These are phyloP conservation scores for Calameuta idolon DNA, from an alignment of 2,888 invertebrate species.

Conservation along the genomic window DNA sequence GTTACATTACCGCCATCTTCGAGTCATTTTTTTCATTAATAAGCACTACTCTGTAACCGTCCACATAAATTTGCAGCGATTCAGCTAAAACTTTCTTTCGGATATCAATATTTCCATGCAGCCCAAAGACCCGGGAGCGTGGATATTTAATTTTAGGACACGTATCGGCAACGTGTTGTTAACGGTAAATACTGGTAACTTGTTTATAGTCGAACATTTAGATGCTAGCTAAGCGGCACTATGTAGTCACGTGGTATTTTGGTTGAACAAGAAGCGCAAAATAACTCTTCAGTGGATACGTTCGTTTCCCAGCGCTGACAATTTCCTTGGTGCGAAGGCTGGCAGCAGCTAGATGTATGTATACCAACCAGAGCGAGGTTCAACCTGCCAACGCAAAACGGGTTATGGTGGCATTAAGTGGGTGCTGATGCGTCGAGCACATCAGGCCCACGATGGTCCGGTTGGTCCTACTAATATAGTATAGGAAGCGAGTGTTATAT, in stretches of 20 bases:
- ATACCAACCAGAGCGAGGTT: neutral
- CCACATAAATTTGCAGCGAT: neutral
- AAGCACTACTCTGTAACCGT: neutral
- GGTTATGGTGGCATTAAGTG: neutral
- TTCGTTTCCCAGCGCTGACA: neutral
- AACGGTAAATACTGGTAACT: conserved; percentile 8
- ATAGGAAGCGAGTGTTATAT: neutral
- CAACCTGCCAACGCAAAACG: neutral
- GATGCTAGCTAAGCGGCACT: conserved; percentile 1
- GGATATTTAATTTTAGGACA: conserved; percentile 8
- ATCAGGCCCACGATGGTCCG: neutral
- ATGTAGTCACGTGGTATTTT: neutral
- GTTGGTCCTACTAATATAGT: neutral
- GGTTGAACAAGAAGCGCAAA: neutral
- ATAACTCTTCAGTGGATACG: neutral
- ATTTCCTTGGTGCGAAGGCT: neutral
- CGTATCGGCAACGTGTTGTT: conserved; percentile 9
- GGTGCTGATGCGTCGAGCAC: neutral
- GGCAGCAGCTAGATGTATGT: neutral
- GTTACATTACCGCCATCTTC: neutral
- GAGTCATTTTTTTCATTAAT: neutral
- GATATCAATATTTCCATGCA: neutral
- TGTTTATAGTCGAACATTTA: conserved; percentile 1
- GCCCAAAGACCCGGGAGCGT: neutral
- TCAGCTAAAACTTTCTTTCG: neutral